Evolutionary conservation across 1,140 invertebrate genomes (phyloP).

Genomic region (Cotesia vestalis): DNA sequence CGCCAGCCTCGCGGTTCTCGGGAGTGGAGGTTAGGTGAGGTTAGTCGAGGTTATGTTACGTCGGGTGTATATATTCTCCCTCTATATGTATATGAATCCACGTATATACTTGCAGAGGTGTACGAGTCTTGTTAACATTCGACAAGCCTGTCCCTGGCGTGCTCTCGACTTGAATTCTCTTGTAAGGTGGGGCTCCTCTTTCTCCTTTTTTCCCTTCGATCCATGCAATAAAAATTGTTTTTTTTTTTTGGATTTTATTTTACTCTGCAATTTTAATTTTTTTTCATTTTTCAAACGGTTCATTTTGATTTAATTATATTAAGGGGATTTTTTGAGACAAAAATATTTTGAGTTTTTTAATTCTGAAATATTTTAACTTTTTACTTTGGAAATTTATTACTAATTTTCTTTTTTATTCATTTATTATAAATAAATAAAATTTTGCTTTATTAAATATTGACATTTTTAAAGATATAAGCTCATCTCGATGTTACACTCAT

Average conservation of each 20-base stretch:
- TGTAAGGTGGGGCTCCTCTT: slow-evolving; percentile 36
- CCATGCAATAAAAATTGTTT: slow-evolving; percentile 40
- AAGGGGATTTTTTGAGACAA: neutral
- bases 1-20: slow-evolving; percentile 45
- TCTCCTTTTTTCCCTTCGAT: slow-evolving; percentile 26
- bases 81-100: too few relatives aligned
- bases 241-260: slow-evolving; percentile 48
- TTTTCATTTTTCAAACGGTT: neutral
- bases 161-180: slow-evolving; percentile 16
- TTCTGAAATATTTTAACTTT: too few relatives aligned
- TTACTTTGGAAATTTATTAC: too few relatives aligned
- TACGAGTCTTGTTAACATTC: slow-evolving; percentile 57
- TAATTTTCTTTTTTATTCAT: too few relatives aligned
- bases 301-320: too few relatives aligned
- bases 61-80: slow-evolving; percentile 40
- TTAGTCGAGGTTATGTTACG: slow-evolving; percentile 48
- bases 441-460: too few relatives aligned
- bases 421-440: too few relatives aligned
- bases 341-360: neutral
- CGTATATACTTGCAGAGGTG: too few relatives aligned
- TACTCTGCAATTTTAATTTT: slow-evolving; percentile 19
- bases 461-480: too few relatives aligned
- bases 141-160: slow-evolving; percentile 56
- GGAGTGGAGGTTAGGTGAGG: slow-evolving; percentile 42
- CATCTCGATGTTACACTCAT: too few relatives aligned